phyloP scores from a whole-genome alignment of 92 coral and sea anemone species.

The Meandrina meandrites region DNA sequence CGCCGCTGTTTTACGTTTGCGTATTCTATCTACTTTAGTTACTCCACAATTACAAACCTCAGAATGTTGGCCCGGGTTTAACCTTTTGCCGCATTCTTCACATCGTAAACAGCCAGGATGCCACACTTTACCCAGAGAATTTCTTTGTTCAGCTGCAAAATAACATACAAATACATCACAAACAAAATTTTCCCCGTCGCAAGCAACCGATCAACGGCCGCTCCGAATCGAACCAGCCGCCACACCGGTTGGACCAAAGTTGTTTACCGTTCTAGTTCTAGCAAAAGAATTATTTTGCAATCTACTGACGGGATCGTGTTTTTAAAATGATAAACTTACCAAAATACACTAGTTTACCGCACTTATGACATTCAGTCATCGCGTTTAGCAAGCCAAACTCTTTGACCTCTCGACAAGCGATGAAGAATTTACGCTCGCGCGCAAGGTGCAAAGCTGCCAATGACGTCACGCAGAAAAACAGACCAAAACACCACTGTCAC shows the following conservation, averaged over 20 bases:
- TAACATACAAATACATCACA: background rate
- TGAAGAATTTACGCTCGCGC: background rate
- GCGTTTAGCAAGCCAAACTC: slow-evolving; percentile 14
- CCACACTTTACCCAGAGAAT: slow-evolving; percentile 97
- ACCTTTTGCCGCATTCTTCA: slow-evolving; percentile 94
- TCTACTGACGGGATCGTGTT: background rate
- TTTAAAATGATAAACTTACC: slow-evolving; percentile 70
- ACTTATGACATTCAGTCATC: slow-evolving; percentile 97
- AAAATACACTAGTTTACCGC: slow-evolving; percentile 91
- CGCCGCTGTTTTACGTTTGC: background rate
- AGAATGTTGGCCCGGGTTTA: slow-evolving; percentile 99
- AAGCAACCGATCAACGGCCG: background rate
- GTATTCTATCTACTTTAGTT: background rate
- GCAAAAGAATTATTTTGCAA: slow-evolving; percentile 20
- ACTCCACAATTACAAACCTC: no score
- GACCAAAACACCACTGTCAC: background rate
- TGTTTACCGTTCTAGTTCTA: background rate
- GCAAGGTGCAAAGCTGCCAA: slow-evolving; percentile 1
- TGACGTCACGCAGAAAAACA: slow-evolving; percentile 32
- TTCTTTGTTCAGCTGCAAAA: slow-evolving; percentile 92
- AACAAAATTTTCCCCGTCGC: background rate
- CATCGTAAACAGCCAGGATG: slow-evolving; percentile 96
- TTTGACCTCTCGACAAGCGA: slow-evolving; percentile 14
- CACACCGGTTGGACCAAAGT: background rate
- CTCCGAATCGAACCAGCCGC: background rate